phyloP scores from a whole-genome alignment of 2,797 vertebrate genomes.

The Lepilemur ruficaudatus region DNA sequence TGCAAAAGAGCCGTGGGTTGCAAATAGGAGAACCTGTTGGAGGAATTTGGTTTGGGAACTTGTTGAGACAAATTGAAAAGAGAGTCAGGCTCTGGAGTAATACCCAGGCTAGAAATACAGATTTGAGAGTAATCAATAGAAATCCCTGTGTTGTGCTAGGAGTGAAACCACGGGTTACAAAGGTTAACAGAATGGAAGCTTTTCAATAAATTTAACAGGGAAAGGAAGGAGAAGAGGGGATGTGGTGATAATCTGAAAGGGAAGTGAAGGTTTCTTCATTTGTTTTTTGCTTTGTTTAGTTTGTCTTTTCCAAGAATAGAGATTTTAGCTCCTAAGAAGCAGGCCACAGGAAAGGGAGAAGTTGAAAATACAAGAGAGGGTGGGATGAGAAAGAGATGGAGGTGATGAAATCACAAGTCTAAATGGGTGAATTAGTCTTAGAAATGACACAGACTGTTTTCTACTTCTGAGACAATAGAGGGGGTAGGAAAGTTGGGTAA shows the following conservation, averaged over 20 bases:
- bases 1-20: slow-evolving; percentile 13
- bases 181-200: not conserved
- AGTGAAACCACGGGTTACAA: not conserved
- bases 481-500: not conserved
- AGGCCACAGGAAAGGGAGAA: slow-evolving; percentile 9
- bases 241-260: not conserved
- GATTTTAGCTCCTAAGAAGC: slow-evolving; percentile 32
- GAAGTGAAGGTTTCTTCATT: not conserved
- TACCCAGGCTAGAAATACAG: not conserved
- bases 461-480: not conserved
- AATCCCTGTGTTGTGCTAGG: not conserved
- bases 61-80: slow-evolving; percentile 13
- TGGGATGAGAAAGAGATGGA: not conserved
- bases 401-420: not conserved
- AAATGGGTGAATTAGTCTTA: slow-evolving; percentile 13
- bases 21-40: not conserved
- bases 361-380: not conserved
- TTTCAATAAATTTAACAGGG: slow-evolving; percentile 36
- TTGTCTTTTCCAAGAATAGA: slow-evolving; percentile 11
- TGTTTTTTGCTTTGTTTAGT: slow-evolving; percentile 2
- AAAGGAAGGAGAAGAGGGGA: not conserved
- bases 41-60: slow-evolving; percentile 28
- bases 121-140: slow-evolving; percentile 24
- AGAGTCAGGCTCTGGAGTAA: not conserved
- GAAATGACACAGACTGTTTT: not conserved